phyloP scores from a whole-genome alignment of 2,113 vertebrate species.

The Megalops atlanticus region DNA sequence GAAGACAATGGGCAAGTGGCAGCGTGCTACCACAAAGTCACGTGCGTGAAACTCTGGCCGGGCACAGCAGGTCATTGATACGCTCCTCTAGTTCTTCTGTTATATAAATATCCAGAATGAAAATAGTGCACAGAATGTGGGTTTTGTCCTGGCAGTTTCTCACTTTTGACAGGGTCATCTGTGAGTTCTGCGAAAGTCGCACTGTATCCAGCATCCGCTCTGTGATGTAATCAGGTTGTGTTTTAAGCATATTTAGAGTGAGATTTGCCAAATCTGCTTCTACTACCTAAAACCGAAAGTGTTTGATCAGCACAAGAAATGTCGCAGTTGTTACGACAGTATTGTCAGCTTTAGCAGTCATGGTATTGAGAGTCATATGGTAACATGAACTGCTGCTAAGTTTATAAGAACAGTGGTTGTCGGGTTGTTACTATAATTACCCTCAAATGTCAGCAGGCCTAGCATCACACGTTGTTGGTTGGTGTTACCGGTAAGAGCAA shows the following conservation, averaged over 20 bases:
- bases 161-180: constrained; percentile 12
- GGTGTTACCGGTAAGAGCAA: too few relatives aligned
- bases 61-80: not conserved
- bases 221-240: constrained; percentile 8
- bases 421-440: too few relatives aligned
- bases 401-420: too few relatives aligned
- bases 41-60: not conserved
- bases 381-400: too few relatives aligned
- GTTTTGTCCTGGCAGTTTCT: not conserved
- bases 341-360: too few relatives aligned
- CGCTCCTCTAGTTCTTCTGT: not conserved
- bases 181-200: not conserved
- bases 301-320: constrained; percentile 7
- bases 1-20: not conserved
- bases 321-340: constrained; percentile 5
- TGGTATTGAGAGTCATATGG: too few relatives aligned
- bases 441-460: too few relatives aligned
- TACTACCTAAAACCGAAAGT: not conserved
- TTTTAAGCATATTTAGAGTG: not conserved
- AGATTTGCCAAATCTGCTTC: constrained; percentile 14
- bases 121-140: not conserved
- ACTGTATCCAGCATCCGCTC: not conserved
- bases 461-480: too few relatives aligned
- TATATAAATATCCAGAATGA: not conserved
- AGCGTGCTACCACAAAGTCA: not conserved